Base-by-base conservation (phyloP, 2,888 invertebrate species). In the Microplitis deprimator region DNA sequence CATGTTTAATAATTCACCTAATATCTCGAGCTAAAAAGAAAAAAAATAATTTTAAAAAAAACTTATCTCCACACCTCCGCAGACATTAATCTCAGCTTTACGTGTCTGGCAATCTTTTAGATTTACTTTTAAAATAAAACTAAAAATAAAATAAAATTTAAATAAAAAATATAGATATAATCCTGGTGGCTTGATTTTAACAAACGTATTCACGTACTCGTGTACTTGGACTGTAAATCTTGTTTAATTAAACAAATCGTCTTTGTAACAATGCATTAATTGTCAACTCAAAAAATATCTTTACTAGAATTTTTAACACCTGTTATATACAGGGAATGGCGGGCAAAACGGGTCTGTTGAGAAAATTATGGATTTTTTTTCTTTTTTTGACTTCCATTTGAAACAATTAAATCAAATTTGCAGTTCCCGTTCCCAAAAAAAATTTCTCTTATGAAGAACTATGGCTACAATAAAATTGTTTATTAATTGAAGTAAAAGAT, bases 61-160 rank as follows among this genome's bases (percentile, higher is more conserved):
- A 40, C 41, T 41, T 59, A 29, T 70, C 29, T 70, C 20, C 59
- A 70, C 70, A 29, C 29, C 59, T 40, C 59, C 59, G 70, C 70
- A 60, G 60, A 72, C 64, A 64, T 72, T 72, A 72, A 72, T 72
- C 20, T 72, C 72, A 72, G 64, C 40, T 41, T 72, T 72, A 72
- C 72, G 72, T 72, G 72, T 10, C 64, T 72, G 64, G 72, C 72
- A 72, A 41, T 72, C 72, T 29, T 64, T 20, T 64, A 39, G 62
- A 72, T n/a, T 40, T 29, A 41, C 59, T 70, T 41, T n/a, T 17
- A n/a, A 72, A 72, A 64, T 16, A 60, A 70, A 70, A 29, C 29
- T 29, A 29, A 29, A 29, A 29, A 29, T 29, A 20, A 20, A 20
- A 20, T 20, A 38, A 67, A 3, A 67, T 29, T 29, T 29, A 67